phyloP scores from a whole-genome alignment of 2,113 vertebrate genomes.

The Ceratotherium simum region DNA sequence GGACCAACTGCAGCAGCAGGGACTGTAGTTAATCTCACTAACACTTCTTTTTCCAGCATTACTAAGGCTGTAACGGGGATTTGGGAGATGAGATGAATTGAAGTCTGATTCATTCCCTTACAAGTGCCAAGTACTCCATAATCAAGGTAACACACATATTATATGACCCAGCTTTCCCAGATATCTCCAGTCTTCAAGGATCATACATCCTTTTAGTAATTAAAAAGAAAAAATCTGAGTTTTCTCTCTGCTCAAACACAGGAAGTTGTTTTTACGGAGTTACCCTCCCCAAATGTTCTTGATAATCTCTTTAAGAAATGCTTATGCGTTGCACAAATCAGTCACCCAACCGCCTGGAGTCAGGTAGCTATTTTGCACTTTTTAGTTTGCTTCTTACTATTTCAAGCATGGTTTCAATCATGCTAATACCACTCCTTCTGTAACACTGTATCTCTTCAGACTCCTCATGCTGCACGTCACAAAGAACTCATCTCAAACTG shows the following conservation, averaged over 20 bases:
- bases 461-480: background rate
- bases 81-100: conserved; percentile 31
- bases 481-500: background rate
- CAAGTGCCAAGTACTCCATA: background rate
- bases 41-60: background rate
- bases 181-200: background rate
- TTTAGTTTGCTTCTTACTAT: background rate
- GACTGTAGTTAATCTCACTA: background rate
- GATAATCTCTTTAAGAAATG: conserved; percentile 4
- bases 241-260: background rate
- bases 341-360: background rate
- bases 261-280: background rate
- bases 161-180: conserved; percentile 23
- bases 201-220: background rate
- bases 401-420: background rate
- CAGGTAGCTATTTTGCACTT: background rate
- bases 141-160: background rate
- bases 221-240: background rate
- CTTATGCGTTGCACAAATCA: background rate
- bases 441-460: background rate
- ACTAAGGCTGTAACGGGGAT: background rate
- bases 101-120: conserved; percentile 49
- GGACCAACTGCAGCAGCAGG: background rate
- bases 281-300: background rate
- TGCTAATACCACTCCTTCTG: background rate